These are phyloP conservation scores for Ricordea florida DNA, from an alignment of 92 coral and sea anemone species.

Conservation along the genomic window DNA sequence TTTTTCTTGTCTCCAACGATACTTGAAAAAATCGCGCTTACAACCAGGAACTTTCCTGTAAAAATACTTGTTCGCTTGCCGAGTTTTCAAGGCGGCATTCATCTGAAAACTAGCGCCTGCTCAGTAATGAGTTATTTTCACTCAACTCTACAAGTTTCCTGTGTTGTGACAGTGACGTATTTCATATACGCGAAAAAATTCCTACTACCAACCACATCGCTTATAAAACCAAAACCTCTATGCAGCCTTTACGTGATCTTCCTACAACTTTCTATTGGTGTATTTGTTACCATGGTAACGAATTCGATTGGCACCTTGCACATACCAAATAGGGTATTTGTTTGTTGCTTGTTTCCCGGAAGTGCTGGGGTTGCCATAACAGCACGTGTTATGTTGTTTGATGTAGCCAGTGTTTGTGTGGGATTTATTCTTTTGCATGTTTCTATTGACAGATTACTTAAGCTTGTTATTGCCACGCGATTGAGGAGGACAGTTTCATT, in stretches of 20 bases:
- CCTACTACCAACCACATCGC: background rate
- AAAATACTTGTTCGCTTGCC: background rate
- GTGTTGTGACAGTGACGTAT: background rate
- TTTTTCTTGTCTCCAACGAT: constrained; percentile 1
- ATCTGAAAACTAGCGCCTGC: background rate
- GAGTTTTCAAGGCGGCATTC: background rate
- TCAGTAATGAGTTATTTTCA: background rate
- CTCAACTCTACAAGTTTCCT: constrained; percentile 5
- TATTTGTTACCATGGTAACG: background rate
- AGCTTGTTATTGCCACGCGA: background rate
- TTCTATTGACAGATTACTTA: constrained; percentile 21
- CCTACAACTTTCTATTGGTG: background rate
- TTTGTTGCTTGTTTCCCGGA: background rate
- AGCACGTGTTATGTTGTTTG: background rate
- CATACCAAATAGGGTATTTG: background rate
- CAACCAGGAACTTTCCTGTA: background rate
- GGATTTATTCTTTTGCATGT: constrained; percentile 1
- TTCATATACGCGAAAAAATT: background rate
- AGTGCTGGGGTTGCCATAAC: background rate
- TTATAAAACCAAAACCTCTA: constrained; percentile 9
- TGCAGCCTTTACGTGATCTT: background rate
- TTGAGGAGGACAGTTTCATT: too few relatives aligned
- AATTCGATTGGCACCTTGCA: background rate
- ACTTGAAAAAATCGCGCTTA: background rate
- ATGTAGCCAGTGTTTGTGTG: background rate